phyloP scores from a whole-genome alignment of 2,888 invertebrate species.

The Volucella bombylans region DNA sequence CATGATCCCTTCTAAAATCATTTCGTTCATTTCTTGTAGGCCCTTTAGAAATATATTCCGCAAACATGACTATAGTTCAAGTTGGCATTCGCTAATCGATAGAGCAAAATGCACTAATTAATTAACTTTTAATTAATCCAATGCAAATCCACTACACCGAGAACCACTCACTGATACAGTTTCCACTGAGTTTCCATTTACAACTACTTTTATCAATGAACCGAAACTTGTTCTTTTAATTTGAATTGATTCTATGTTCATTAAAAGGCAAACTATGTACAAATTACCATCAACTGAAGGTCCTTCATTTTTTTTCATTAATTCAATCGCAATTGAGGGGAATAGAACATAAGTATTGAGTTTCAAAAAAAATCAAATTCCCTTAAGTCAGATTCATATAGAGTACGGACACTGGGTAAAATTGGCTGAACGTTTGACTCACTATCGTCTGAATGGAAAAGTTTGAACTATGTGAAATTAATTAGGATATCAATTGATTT shows the following conservation, averaged over 20 bases:
- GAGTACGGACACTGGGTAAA: neutral
- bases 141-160: conserved; percentile 3
- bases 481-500: neutral
- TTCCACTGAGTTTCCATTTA: conserved; percentile 27
- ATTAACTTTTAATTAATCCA: conserved; percentile 47
- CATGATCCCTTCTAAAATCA: too few relatives aligned
- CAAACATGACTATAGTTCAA: neutral
- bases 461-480: conserved; percentile 11
- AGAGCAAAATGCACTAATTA: conserved; percentile 29
- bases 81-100: conserved; percentile 17
- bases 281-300: conserved; percentile 19
- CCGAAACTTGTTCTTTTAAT: conserved; percentile 4
- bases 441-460: neutral
- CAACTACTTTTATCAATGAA: conserved; percentile 6
- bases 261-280: neutral
- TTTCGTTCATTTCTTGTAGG: too few relatives aligned
- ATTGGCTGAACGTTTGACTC: too few relatives aligned
- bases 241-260: neutral
- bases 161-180: conserved; percentile 5
- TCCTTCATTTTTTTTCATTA: conserved; percentile 7
- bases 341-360: neutral
- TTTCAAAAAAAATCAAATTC: neutral
- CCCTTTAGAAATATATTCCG: too few relatives aligned
- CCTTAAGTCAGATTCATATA: neutral
- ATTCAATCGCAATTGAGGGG: neutral